A percentile compares a stretch with the other conserved stretches of the same genome.
phyloP scores from a whole-genome alignment of 2,797 vertebrate species.

The Dallia pectoralis region DNA sequence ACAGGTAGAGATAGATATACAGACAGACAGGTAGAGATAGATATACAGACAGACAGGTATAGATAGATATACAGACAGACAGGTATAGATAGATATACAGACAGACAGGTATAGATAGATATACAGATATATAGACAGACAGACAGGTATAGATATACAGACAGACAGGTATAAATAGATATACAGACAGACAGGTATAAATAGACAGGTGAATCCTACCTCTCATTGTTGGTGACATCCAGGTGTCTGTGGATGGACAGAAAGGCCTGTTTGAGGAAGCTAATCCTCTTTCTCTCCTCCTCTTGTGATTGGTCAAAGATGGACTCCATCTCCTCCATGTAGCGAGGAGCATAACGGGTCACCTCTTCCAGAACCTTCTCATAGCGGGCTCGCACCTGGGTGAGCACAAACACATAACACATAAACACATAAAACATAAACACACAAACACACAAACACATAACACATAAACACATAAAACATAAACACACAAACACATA shows the following conservation, averaged over 20 bases:
- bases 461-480: background rate
- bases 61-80: too few relatives aligned
- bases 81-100: too few relatives aligned
- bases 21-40: too few relatives aligned
- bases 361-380: conserved; percentile 84
- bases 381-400: conserved; percentile 75
- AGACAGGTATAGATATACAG: background rate
- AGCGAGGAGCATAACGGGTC: conserved; percentile 81
- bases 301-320: conserved; percentile 85
- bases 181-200: background rate
- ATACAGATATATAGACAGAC: too few relatives aligned
- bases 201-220: conserved; percentile 54
- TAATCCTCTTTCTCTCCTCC: conserved; percentile 80
- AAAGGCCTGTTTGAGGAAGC: conserved; percentile 82
- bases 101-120: too few relatives aligned
- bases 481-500: background rate
- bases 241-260: conserved; percentile 82
- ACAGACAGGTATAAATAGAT: conserved; percentile 34
- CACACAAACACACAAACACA: background rate
- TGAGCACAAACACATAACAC: background rate
- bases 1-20: background rate
- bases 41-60: too few relatives aligned
- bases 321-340: conserved; percentile 89
- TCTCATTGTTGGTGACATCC: conserved; percentile 80
- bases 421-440: background rate